Conservation (phyloP, 2,113 vertebrate genomes). For the Excalfactoria chinensis region DNA sequence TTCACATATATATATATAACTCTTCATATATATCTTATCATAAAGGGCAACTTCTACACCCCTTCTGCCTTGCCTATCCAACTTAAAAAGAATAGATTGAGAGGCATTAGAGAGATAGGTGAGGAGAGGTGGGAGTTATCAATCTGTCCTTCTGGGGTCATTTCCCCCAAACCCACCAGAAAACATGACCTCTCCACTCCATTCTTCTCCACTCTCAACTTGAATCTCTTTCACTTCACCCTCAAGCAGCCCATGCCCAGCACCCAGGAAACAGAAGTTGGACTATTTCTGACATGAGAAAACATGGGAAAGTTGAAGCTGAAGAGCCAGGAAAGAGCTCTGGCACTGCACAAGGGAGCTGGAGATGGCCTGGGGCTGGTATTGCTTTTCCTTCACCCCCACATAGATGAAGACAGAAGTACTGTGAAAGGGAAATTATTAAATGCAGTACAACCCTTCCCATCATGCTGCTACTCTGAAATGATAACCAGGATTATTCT, state of each 20-base stretch:
- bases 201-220: not conserved
- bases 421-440: not conserved
- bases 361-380: not conserved
- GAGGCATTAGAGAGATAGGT: not conserved
- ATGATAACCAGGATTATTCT: not conserved
- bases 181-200: not conserved
- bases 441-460: not conserved
- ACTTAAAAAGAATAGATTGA: not conserved
- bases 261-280: not conserved
- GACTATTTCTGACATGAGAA: not conserved
- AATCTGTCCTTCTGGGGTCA: accelerated
- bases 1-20: too few relatives aligned
- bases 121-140: not conserved
- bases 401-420: not conserved
- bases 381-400: not conserved
- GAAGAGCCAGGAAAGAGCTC: not conserved
- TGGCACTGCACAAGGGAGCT: not conserved
- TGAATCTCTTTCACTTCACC: not conserved
- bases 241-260: not conserved
- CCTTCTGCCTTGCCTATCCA: too few relatives aligned
- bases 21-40: too few relatives aligned
- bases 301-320: not conserved
- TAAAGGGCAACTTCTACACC: too few relatives aligned
- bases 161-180: not conserved
- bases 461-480: not conserved